Percentiles rank a stretch among this genome's conserved stretches.
Evolutionary conservation across 2,113 vertebrate species (phyloP).

Genomic region (Tragelaphus strepsiceros): DNA sequence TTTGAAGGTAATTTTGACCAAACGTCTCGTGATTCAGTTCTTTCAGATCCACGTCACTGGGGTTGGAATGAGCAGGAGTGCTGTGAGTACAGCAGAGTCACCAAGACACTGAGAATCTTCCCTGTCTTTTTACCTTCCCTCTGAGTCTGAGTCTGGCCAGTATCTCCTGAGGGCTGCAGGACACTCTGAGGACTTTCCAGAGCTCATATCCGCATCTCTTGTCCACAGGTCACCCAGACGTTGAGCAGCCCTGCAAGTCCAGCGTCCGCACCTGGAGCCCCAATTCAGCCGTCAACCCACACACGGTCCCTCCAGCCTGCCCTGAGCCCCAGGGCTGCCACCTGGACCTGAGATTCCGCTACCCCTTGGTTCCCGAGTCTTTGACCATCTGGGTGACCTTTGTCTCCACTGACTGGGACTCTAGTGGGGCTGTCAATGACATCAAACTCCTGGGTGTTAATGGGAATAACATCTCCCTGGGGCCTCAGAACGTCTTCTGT

Average conservation of each 20-base stretch:
- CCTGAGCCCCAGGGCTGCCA: conserved; percentile 94
- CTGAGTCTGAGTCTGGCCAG: background rate
- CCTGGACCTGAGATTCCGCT: conserved; percentile 92
- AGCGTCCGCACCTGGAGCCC: conserved; percentile 98
- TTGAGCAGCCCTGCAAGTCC: conserved; percentile 95
- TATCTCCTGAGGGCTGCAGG: background rate
- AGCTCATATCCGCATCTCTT: conserved; percentile 30
- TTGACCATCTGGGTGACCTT: conserved; percentile 97
- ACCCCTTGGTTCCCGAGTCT: conserved; percentile 90
- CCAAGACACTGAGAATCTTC: background rate
- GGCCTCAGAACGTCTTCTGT: conserved; percentile 94
- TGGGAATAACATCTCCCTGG: conserved; percentile 91
- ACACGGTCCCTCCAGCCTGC: conserved; percentile 84
- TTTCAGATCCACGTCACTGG: background rate
- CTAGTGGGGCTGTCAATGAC: conserved; percentile 91
- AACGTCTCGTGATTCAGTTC: background rate
- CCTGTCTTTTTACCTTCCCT: background rate
- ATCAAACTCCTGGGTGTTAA: conserved; percentile 89
- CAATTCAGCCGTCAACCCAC: conserved; percentile 88
- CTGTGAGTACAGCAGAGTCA: background rate
- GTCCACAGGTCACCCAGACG: conserved; percentile 93
- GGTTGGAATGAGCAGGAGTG: background rate
- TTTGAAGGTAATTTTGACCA: background rate
- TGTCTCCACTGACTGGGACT: conserved; percentile 90
- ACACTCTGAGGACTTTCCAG: background rate